phyloP scores from a whole-genome alignment of 2,113 vertebrate species.

The Oryzias melastigma region DNA sequence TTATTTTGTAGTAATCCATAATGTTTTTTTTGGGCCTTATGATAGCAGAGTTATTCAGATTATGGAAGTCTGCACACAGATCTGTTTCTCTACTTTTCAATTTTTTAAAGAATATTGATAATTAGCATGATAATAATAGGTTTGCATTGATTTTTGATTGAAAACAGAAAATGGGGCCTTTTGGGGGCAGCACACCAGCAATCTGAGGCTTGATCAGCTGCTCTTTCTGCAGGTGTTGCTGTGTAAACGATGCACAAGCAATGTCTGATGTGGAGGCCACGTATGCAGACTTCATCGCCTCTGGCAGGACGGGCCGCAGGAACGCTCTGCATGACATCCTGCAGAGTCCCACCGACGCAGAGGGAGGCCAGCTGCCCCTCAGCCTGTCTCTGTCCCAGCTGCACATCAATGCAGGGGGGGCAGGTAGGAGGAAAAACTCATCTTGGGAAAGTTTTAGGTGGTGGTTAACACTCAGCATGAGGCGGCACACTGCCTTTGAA shows the following conservation, averaged over 20 bases:
- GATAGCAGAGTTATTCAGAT: background rate
- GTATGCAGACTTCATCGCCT: slow-evolving; percentile 98
- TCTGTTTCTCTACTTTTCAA: too few relatives aligned
- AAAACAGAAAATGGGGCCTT: too few relatives aligned
- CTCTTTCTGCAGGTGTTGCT: slow-evolving; percentile 77
- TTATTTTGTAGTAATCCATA: background rate
- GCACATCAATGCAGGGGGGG: slow-evolving; percentile 87
- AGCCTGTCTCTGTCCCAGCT: slow-evolving; percentile 90
- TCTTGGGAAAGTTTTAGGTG: too few relatives aligned
- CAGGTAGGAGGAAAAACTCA: slow-evolving; percentile 50
- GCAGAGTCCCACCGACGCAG: slow-evolving; percentile 87
- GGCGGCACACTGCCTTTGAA: too few relatives aligned
- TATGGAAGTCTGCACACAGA: too few relatives aligned
- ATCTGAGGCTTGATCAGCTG: background rate
- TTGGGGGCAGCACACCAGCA: too few relatives aligned
- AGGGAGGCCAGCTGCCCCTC: slow-evolving; percentile 85
- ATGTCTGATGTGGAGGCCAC: slow-evolving; percentile 99
- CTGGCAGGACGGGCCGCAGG: slow-evolving; percentile 92
- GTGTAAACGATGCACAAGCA: slow-evolving; percentile 89
- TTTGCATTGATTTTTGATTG: too few relatives aligned
- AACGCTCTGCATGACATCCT: slow-evolving; percentile 96
- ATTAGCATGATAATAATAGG: too few relatives aligned
- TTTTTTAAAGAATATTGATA: too few relatives aligned
- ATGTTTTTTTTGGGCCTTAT: slow-evolving; percentile 12
- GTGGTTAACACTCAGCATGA: too few relatives aligned